phyloP scores from a whole-genome alignment of 2,888 invertebrate genomes.

The Ectobius pallidus region DNA sequence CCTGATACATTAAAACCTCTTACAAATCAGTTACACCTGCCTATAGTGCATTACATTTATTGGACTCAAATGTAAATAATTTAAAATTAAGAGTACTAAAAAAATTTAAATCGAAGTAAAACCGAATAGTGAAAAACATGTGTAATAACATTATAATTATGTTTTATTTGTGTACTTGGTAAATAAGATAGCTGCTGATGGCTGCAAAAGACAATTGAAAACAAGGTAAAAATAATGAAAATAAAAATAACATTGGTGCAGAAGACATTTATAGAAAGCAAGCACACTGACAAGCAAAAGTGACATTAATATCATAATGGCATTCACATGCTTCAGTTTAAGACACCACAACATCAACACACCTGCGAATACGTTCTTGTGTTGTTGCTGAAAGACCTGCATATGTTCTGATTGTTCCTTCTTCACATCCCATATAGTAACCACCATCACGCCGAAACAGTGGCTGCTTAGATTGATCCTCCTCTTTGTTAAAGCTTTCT shows the following conservation, averaged over 20 bases:
- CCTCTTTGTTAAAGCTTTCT: slow-evolving; percentile 18
- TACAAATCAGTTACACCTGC: slow-evolving; percentile 21
- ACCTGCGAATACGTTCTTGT: slow-evolving; percentile 67
- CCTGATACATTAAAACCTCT: slow-evolving; percentile 49
- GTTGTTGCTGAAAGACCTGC: slow-evolving; percentile 64
- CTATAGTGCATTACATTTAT: background rate
- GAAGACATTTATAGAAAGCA: slow-evolving; percentile 21
- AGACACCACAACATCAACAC: slow-evolving; percentile 31
- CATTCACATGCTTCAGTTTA: background rate
- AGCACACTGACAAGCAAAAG: slow-evolving; percentile 10
- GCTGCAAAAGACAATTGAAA: background rate
- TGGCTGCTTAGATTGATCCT: slow-evolving; percentile 13
- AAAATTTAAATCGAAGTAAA: too few relatives aligned
- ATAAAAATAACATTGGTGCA: slow-evolving; percentile 18
- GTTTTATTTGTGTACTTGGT: background rate
- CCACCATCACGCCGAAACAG: background rate
- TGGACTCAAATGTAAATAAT: too few relatives aligned
- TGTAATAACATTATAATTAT: background rate
- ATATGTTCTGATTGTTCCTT: slow-evolving; percentile 62
- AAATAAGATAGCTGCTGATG: slow-evolving; percentile 1
- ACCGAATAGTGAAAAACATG: too few relatives aligned
- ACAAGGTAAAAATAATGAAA: background rate
- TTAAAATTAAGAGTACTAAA: too few relatives aligned
- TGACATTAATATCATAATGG: background rate
- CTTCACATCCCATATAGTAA: slow-evolving; percentile 49